phyloP scores from a whole-genome alignment of 1,140 invertebrate genomes.

The Heliconius eleuchia region DNA sequence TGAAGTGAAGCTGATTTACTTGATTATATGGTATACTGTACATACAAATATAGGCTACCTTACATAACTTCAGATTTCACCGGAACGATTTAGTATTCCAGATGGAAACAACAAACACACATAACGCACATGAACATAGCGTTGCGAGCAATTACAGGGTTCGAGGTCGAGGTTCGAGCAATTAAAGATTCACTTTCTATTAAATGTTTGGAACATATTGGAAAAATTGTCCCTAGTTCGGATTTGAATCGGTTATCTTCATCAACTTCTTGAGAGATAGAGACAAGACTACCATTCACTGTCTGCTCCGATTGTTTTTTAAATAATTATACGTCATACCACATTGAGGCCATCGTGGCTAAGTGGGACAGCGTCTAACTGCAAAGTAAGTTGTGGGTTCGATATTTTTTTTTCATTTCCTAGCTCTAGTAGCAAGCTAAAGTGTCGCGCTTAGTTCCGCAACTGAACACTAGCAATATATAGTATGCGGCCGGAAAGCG shows the following conservation, averaged over 20 bases:
- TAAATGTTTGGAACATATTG: neutral
- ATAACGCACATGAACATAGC: neutral
- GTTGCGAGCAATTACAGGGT: neutral
- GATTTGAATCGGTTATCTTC: neutral
- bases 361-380: too few relatives aligned
- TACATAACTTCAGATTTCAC: conserved; percentile 50
- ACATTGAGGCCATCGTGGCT: too few relatives aligned
- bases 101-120: neutral
- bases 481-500: too few relatives aligned
- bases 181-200: conserved; percentile 1
- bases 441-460: too few relatives aligned
- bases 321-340: too few relatives aligned
- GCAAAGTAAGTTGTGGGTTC: too few relatives aligned
- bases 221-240: neutral
- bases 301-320: too few relatives aligned
- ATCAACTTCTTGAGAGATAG: neutral
- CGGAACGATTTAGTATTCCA: conserved; percentile 65
- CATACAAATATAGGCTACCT: conserved; percentile 23
- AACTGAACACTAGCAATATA: too few relatives aligned
- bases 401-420: too few relatives aligned
- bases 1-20: too few relatives aligned
- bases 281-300: too few relatives aligned
- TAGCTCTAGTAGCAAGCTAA: too few relatives aligned
- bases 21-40: neutral
- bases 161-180: neutral